Conservation (phyloP, 2,888 invertebrate species). For the Ophion ventricosus region DNA sequence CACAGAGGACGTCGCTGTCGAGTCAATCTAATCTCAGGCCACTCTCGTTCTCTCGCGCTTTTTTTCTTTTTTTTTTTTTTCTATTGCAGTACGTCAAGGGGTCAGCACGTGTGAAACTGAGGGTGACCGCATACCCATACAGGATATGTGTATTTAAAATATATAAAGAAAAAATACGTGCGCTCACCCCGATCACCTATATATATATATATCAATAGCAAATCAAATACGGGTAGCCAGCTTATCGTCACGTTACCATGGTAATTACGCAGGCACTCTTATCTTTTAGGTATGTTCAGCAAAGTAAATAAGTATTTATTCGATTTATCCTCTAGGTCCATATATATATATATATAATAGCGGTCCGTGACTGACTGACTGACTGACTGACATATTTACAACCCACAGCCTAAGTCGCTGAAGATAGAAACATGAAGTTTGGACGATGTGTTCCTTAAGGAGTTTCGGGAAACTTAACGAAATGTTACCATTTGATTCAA, state of each 20-base stretch:
- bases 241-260: constrained; percentile 77
- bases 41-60: constrained; percentile 39
- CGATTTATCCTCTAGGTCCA: constrained; percentile 21
- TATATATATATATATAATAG: no score
- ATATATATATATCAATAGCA: constrained; percentile 67
- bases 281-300: constrained; percentile 64
- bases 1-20: constrained; percentile 37
- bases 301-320: constrained; percentile 63
- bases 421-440: no score
- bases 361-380: no score
- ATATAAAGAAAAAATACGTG: constrained; percentile 30
- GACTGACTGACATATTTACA: no score
- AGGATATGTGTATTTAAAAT: constrained; percentile 33
- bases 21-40: constrained; percentile 73
- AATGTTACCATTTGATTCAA: no score
- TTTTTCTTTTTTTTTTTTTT: background rate
- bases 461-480: no score
- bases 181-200: background rate
- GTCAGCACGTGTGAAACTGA: constrained; percentile 75
- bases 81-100: constrained; percentile 51
- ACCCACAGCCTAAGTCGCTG: no score
- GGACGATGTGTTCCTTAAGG: no score
- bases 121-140: constrained; percentile 72
- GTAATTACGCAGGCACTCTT: constrained; percentile 73
- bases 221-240: constrained; percentile 74